Evolutionary conservation across 2,888 invertebrate genomes (phyloP).

Genomic region (Andrena hattorfiana): DNA sequence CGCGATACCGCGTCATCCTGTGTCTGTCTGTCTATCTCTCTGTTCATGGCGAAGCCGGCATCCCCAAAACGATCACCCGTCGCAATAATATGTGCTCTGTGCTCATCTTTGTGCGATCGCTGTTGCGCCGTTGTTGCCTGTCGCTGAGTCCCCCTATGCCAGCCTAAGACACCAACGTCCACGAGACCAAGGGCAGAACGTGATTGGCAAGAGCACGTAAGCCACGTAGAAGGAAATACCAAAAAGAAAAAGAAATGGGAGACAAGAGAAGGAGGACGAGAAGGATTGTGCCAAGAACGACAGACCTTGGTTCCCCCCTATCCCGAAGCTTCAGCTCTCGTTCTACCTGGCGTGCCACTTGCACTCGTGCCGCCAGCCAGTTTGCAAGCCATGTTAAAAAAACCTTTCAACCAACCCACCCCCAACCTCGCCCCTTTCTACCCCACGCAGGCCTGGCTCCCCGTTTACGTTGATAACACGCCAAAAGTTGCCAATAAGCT

Average conservation of each 20-base stretch:
- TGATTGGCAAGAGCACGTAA: constrained; percentile 11
- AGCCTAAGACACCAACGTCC: constrained; percentile 57
- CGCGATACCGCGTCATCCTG: constrained; percentile 42
- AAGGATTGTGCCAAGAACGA: constrained; percentile 14
- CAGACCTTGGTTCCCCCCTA: constrained; percentile 16
- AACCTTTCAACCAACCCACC: too few species aligned
- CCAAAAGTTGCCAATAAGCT: constrained; percentile 49
- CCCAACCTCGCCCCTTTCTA: neutral
- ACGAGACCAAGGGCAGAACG: neutral
- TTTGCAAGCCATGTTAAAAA: constrained; percentile 7
- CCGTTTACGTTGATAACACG: constrained; percentile 41
- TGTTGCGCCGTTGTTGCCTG: constrained; percentile 70
- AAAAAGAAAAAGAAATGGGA: constrained; percentile 1
- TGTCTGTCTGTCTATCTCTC: constrained; percentile 61
- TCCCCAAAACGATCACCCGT: constrained; percentile 49
- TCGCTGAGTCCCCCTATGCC: constrained; percentile 66
- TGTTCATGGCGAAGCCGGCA: constrained; percentile 55
- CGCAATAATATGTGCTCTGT: constrained; percentile 62
- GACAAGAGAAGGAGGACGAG: neutral
- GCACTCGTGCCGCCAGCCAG: constrained; percentile 34
- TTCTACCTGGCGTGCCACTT: constrained; percentile 21
- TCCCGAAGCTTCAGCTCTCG: constrained; percentile 19
- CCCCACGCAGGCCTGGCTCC: constrained; percentile 30
- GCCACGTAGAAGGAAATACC: neutral
- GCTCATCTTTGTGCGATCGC: constrained; percentile 68